Evolutionary conservation across 2,888 invertebrate genomes (phyloP).

Genomic region (Sphaerophoria taeniata): DNA sequence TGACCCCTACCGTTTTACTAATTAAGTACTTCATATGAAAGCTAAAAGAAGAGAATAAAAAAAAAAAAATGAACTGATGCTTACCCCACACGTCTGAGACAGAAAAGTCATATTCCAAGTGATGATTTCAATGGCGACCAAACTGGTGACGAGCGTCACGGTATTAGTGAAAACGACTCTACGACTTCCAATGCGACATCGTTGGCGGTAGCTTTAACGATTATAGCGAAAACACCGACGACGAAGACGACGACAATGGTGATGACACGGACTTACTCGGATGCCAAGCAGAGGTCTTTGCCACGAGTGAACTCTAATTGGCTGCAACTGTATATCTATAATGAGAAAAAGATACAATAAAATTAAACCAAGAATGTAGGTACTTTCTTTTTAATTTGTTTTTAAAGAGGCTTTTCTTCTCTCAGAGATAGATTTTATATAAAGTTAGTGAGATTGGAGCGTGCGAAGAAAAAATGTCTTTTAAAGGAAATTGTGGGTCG

Average conservation of each 20-base stretch:
- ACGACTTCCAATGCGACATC: not conserved
- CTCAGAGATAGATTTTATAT: not conserved
- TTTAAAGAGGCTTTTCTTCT: conserved; percentile 1
- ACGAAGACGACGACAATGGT: conserved; percentile 14
- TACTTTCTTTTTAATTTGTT: conserved; percentile 31
- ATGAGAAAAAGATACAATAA: conserved; percentile 69
- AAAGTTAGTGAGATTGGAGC: not conserved
- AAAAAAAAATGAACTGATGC: conserved; percentile 15
- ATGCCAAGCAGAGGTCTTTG: conserved; percentile 39
- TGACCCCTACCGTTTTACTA: conserved; percentile 56
- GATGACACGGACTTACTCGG: conserved; percentile 56
- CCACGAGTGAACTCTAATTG: conserved; percentile 67
- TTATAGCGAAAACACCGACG: conserved; percentile 1
- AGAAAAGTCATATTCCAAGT: conserved; percentile 5
- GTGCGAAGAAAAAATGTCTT: not conserved
- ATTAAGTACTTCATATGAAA: conserved; percentile 60
- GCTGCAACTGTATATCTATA: conserved; percentile 66
- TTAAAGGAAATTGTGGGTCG: conserved; percentile 9
- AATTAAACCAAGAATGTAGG: conserved; percentile 31
- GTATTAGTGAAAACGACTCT: not conserved
- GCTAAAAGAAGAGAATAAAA: conserved; percentile 23
- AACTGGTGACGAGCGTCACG: not conserved
- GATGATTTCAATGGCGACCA: conserved; percentile 34
- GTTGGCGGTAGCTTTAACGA: conserved; percentile 18
- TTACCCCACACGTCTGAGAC: conserved; percentile 55